phyloP scores from a whole-genome alignment of 2,113 vertebrate species.

The Phocoena sinus region DNA sequence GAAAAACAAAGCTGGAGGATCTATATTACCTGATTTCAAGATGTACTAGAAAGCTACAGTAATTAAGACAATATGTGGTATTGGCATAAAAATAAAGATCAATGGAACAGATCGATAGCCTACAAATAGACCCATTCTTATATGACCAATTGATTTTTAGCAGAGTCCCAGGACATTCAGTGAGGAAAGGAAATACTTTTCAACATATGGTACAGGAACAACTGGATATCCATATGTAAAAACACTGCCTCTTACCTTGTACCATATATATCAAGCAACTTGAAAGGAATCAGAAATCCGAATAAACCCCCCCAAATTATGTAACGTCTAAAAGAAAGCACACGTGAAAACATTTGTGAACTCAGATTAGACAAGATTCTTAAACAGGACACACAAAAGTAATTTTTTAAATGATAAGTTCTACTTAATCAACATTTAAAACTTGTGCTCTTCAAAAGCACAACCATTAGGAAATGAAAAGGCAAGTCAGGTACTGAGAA shows the following conservation, averaged over 20 bases:
- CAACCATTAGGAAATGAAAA: not conserved
- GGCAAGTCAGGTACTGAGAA: not conserved
- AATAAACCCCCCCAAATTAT: not conserved
- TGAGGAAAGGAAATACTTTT: not conserved
- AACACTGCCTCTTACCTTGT: not conserved
- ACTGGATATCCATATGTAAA: not conserved
- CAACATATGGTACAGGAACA: not conserved
- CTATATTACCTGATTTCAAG: not conserved
- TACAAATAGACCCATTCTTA: not conserved
- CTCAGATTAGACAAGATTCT: not conserved
- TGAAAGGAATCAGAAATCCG: not conserved
- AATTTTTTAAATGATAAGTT: not conserved
- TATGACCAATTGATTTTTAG: not conserved
- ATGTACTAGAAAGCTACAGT: not conserved
- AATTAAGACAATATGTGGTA: not conserved
- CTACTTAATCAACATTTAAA: not conserved
- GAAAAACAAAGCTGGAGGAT: not conserved
- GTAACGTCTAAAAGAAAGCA: not conserved
- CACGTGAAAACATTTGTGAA: not conserved
- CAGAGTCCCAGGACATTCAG: not conserved
- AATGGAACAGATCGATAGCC: not conserved
- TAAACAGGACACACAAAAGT: not conserved
- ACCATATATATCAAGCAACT: not conserved
- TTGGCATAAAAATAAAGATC: not conserved
- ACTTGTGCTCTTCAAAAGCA: not conserved